phyloP scores from a whole-genome alignment of 2,797 vertebrate species.

The Clarias pachynema region DNA sequence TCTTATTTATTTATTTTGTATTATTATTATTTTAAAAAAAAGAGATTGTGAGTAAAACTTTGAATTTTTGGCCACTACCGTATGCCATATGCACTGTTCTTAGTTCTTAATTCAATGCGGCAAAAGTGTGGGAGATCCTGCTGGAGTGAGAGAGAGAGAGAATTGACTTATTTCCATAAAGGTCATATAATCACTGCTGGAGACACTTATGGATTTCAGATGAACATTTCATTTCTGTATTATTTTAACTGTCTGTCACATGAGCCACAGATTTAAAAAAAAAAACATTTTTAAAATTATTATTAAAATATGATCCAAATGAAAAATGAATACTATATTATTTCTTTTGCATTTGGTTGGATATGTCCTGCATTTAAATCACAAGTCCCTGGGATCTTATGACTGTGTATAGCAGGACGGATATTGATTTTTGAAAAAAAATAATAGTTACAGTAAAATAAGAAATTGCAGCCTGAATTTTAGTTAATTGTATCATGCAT shows the following conservation, averaged over 20 bases:
- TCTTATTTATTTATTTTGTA: too few species aligned
- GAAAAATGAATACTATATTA: not conserved
- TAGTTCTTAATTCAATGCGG: conserved; percentile 13
- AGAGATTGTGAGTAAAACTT: too few species aligned
- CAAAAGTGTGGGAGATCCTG: conserved; percentile 21
- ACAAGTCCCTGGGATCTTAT: not conserved
- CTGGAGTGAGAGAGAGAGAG: conserved; percentile 26
- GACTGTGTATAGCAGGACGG: not conserved
- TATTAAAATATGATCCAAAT: not conserved
- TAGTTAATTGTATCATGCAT: not conserved
- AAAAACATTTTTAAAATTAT: not conserved
- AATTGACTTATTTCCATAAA: conserved; percentile 21
- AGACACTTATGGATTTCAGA: conserved; percentile 28
- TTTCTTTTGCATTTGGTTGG: not conserved
- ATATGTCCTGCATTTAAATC: not conserved
- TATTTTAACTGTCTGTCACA: conserved; percentile 15
- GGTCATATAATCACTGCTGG: conserved; percentile 33
- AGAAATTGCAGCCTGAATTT: not conserved
- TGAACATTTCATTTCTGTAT: conserved; percentile 19
- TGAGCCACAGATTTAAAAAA: not conserved
- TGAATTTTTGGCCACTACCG: too few species aligned
- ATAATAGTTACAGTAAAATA: not conserved
- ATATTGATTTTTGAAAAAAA: not conserved
- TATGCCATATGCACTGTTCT: not conserved
- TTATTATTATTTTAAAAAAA: too few species aligned